Percentiles rank a stretch among this genome's conserved stretches.
Evolutionary conservation across 2,113 vertebrate genomes (phyloP).

Genomic region (Tychaedon coryphoeus): DNA sequence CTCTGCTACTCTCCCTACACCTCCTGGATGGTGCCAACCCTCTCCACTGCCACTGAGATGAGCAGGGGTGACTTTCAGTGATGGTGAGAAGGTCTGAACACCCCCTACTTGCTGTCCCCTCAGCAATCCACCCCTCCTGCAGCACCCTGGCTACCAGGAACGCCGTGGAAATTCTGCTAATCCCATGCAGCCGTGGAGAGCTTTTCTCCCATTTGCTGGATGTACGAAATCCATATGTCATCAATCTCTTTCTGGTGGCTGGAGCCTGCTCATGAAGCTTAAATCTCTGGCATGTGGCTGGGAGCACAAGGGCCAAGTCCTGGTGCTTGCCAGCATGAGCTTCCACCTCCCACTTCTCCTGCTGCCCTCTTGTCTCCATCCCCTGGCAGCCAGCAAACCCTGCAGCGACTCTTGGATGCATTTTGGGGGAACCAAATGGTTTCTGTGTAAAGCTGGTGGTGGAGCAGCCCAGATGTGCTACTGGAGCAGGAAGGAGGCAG

Average conservation of each 20-base stretch:
- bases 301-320: not conserved
- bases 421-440: not conserved
- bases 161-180: not conserved
- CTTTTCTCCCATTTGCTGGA: conserved; percentile 30
- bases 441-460: not conserved
- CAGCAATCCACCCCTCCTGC: not conserved
- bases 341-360: not conserved
- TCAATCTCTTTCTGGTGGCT: conserved; percentile 14
- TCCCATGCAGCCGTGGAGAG: not conserved
- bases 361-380: not conserved
- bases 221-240: conserved; percentile 55
- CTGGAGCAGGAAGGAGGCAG: not conserved
- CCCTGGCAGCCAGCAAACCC: not conserved
- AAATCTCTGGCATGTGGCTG: conserved; percentile 45
- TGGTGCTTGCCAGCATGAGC: not conserved
- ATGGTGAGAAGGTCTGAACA: not conserved
- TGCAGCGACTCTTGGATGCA: not conserved
- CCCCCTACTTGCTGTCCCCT: fast-evolving
- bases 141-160: not conserved
- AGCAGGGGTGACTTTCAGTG: not conserved
- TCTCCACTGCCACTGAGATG: not conserved
- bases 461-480: not conserved
- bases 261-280: conserved; percentile 22
- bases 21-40: not conserved
- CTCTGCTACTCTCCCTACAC: not conserved